Conservation (phyloP, 1,140 invertebrate genomes). For the Diorhabda sublineata region DNA sequence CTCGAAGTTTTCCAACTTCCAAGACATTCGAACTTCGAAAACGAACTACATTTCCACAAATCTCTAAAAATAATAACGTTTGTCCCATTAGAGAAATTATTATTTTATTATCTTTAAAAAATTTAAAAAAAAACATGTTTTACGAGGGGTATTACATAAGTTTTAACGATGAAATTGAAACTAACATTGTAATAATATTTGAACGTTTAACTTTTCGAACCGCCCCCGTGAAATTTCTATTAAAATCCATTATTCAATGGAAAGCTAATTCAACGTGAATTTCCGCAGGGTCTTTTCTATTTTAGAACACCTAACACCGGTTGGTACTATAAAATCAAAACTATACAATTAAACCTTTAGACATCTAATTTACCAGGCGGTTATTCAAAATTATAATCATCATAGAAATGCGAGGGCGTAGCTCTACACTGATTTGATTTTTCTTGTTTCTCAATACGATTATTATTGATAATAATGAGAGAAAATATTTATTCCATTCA, state of each 20-base stretch:
- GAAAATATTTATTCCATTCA: no score
- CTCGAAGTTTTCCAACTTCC: constrained; percentile 30
- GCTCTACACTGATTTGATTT: neutral
- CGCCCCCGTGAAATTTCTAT: neutral
- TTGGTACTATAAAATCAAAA: constrained; percentile 15
- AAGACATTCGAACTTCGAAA: constrained; percentile 24
- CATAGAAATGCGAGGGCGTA: constrained; percentile 8
- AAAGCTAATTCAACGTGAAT: neutral
- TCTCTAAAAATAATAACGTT: no score
- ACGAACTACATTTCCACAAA: neutral
- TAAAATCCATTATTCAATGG: constrained; percentile 10
- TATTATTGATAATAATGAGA: no score
- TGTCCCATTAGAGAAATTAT: no score
- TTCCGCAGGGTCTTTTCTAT: neutral
- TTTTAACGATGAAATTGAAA: no score
- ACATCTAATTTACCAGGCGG: constrained; percentile 12
- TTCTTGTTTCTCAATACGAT: no score
- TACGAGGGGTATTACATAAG: no score
- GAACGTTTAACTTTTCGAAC: no score
- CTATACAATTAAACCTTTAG: constrained; percentile 20
- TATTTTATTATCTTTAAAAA: no score
- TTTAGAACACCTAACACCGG: constrained; percentile 17
- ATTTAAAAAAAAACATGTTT: no score
- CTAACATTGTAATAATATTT: no score
- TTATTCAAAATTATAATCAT: constrained; percentile 15